Conservation (phyloP, 23 tunicate species). For the Oikopleura albicans region DNA sequence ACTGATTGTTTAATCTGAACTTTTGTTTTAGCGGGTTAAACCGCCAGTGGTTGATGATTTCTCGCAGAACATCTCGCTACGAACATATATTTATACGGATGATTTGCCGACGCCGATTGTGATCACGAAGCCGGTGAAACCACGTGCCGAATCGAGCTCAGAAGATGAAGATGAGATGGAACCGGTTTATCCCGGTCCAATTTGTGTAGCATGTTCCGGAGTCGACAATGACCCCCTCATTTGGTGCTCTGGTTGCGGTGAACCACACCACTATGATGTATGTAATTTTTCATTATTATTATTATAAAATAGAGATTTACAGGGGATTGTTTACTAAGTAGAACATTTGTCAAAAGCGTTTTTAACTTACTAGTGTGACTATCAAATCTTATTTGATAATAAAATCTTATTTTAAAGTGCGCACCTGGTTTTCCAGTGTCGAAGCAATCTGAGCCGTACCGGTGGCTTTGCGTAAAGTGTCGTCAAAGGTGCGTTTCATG, state of each 20-base stretch:
- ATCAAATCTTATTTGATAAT: no score
- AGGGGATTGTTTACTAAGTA: no score
- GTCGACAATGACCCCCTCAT: conserved; percentile 17
- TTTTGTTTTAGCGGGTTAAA: no score
- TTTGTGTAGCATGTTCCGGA: conserved; percentile 5
- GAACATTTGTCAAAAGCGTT: no score
- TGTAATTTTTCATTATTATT: no score
- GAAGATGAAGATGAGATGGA: conserved; percentile 7
- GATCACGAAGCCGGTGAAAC: not conserved
- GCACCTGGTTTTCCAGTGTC: not conserved
- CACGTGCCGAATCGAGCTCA: not conserved
- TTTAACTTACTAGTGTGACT: no score
- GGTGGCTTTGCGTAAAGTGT: conserved; percentile 4
- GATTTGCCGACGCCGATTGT: not conserved
- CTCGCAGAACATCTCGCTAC: not conserved
- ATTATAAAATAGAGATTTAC: no score
- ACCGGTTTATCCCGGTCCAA: conserved; percentile 9
- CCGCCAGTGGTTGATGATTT: no score
- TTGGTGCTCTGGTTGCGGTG: conserved; percentile 10
- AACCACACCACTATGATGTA: not conserved
- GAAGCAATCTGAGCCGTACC: not conserved
- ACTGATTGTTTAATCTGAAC: no score
- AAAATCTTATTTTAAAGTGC: not conserved
- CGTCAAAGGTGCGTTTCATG: conserved; percentile 6
- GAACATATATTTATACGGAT: not conserved